A percentile compares a stretch with the other conserved stretches of the same genome.
These are phyloP conservation scores for Morelia viridis DNA, from an alignment of 2,797 vertebrate genomes.

Conservation along the genomic window DNA sequence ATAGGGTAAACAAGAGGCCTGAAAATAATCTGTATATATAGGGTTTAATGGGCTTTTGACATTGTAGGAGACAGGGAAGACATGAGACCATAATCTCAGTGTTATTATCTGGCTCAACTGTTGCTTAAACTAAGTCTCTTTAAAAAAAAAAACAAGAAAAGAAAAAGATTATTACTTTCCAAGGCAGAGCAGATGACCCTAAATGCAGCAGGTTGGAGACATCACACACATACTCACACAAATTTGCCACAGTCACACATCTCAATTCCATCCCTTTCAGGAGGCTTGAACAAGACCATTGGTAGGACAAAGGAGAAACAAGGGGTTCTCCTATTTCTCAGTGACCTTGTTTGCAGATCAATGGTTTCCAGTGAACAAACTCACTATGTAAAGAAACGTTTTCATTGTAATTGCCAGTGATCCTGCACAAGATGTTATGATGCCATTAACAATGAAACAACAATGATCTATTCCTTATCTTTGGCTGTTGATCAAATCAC, in stretches of 20 bases:
- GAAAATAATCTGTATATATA: slow-evolving; percentile 69
- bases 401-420: neutral
- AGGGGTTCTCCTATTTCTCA: neutral
- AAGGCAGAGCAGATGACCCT: neutral
- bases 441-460: neutral
- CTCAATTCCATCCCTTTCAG: neutral
- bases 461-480: neutral
- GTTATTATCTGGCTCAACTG: slow-evolving; percentile 40
- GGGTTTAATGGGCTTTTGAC: slow-evolving; percentile 62
- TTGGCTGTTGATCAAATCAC: neutral
- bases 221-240: neutral
- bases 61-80: slow-evolving; percentile 47
- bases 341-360: neutral
- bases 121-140: slow-evolving; percentile 43
- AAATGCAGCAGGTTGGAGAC: neutral
- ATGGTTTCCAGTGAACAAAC: neutral
- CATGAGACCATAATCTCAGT: slow-evolving; percentile 51
- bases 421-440: neutral
- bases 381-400: neutral
- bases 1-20: slow-evolving; percentile 62
- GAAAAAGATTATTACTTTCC: slow-evolving; percentile 18
- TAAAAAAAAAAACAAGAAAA: slow-evolving; percentile 39
- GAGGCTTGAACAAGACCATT: neutral
- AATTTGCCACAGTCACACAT: neutral
- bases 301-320: neutral